A percentile compares a stretch with the other conserved stretches of the same genome.
Evolutionary conservation across 2,113 vertebrate genomes (phyloP).

Genomic region (Spheniscus mendiculus): DNA sequence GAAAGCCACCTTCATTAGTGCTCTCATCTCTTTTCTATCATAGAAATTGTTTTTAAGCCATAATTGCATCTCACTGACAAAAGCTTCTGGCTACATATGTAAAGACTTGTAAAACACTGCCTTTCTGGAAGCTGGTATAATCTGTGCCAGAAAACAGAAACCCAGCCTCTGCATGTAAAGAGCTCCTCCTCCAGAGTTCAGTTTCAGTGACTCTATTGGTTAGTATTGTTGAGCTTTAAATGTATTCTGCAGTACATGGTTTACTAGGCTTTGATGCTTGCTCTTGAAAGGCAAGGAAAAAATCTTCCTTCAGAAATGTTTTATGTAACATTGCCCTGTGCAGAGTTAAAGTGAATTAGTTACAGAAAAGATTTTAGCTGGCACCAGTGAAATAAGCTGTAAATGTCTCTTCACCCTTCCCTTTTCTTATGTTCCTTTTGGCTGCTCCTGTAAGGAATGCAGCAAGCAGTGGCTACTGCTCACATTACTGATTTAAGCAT

Average conservation of each 20-base stretch:
- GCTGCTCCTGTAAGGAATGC: not conserved
- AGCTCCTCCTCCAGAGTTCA: constrained; percentile 29
- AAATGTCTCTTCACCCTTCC: not conserved
- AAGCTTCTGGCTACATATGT: constrained; percentile 40
- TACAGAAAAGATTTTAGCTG: not conserved
- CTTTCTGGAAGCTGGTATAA: constrained; percentile 1
- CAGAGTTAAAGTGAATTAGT: not conserved
- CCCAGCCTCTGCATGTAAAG: not conserved
- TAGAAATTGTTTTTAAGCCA: not conserved
- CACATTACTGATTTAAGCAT: not conserved
- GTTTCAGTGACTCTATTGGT: not conserved
- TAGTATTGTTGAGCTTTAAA: not conserved
- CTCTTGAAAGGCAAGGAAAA: not conserved
- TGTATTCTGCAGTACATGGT: not conserved
- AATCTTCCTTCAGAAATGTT: not conserved
- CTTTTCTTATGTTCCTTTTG: not conserved
- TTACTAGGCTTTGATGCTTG: not conserved
- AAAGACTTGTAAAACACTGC: constrained; percentile 28
- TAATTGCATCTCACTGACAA: constrained; percentile 29
- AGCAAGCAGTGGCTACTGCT: not conserved
- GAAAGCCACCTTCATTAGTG: not conserved
- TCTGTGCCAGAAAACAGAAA: constrained; percentile 50
- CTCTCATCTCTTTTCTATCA: not conserved
- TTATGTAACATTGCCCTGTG: not conserved
- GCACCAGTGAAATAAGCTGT: not conserved